Conservation (phyloP, 2,113 vertebrate species). For the Nipponia nippon region DNA sequence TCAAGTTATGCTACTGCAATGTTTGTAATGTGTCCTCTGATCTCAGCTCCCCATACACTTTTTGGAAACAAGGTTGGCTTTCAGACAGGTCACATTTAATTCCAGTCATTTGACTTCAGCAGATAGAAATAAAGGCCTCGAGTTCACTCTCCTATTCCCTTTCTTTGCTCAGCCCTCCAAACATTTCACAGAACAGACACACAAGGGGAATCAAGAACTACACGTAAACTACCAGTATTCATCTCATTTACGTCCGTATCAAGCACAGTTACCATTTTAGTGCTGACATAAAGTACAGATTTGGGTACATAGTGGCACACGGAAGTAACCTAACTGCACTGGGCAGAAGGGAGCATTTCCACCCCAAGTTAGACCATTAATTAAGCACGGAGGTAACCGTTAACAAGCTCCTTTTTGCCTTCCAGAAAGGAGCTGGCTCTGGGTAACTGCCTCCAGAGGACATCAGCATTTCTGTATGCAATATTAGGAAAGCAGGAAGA, state of each 20-base stretch:
- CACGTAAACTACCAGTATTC: neutral
- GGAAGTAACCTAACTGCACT: neutral
- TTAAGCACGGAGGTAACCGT: neutral
- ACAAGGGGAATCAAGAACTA: neutral
- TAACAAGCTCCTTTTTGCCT: neutral
- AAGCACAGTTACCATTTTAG: neutral
- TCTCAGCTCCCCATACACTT: slow-evolving; percentile 16
- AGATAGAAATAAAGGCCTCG: slow-evolving; percentile 6
- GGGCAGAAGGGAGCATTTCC: neutral
- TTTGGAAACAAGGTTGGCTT: slow-evolving; percentile 48
- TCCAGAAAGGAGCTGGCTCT: neutral
- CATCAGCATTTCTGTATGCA: neutral
- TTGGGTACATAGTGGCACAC: neutral
- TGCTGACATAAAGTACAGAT: neutral
- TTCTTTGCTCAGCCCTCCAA: neutral
- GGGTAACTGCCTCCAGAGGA: neutral
- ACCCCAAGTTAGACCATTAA: neutral
- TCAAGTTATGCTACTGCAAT: slow-evolving; percentile 63
- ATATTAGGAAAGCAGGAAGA: neutral
- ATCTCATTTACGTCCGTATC: neutral
- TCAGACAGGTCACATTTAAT: slow-evolving; percentile 57
- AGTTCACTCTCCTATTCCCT: neutral
- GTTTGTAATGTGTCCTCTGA: slow-evolving; percentile 62
- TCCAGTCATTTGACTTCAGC: slow-evolving; percentile 34
- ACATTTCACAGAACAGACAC: neutral